A percentile compares a stretch with the other conserved stretches of the same genome.
Evolutionary conservation across 2,888 invertebrate genomes (phyloP).

Genomic region (Gerris lacustris): DNA sequence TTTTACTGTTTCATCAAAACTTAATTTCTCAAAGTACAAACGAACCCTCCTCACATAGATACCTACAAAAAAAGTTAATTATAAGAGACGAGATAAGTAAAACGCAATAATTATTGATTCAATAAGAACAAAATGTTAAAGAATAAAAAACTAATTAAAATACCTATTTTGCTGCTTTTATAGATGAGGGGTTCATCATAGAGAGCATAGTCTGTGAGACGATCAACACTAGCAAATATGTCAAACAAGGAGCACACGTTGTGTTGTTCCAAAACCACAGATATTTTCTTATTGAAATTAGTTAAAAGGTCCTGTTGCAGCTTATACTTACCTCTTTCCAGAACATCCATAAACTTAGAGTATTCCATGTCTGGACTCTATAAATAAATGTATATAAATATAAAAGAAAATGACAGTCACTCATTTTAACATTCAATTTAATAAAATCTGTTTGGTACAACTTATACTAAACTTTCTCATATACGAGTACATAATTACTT

Average conservation of each 20-base stretch:
- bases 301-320: slow-evolving; percentile 46
- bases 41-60: slow-evolving; percentile 70
- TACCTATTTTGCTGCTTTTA: slow-evolving; percentile 57
- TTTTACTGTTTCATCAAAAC: slow-evolving; percentile 68
- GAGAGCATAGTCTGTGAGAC: slow-evolving; percentile 50
- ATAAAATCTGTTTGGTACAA: too few relatives aligned
- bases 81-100: too few relatives aligned
- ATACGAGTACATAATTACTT: too few relatives aligned
- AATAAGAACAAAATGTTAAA: too few relatives aligned
- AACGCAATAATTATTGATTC: too few relatives aligned
- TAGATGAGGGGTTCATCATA: slow-evolving; percentile 48
- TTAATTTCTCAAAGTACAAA: slow-evolving; percentile 66
- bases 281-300: slow-evolving; percentile 48
- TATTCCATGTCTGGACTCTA: slow-evolving; percentile 67
- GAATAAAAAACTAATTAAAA: too few relatives aligned
- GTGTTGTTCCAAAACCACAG: slow-evolving; percentile 44
- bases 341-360: slow-evolving; percentile 49
- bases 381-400: slow-evolving; percentile 30
- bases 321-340: slow-evolving; percentile 50
- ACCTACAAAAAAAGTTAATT: slow-evolving; percentile 40
- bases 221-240: slow-evolving; percentile 51
- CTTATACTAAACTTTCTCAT: too few relatives aligned
- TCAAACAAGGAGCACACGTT: slow-evolving; percentile 46
- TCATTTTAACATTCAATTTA: too few relatives aligned
- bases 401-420: neutral